phyloP scores from a whole-genome alignment of 2,888 invertebrate species.

The Cataglyphis livida region DNA sequence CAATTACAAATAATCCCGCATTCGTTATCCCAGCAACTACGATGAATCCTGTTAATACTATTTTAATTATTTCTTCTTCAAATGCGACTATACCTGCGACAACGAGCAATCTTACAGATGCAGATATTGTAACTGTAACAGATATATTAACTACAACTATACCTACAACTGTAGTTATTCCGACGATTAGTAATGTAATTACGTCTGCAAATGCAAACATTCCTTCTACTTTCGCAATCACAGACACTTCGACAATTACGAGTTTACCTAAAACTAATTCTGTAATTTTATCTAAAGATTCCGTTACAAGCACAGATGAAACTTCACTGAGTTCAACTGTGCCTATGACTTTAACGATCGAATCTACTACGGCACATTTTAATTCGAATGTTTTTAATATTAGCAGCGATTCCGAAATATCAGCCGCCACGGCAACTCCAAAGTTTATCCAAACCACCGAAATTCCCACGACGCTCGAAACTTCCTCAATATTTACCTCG shows the following conservation, averaged over 20 bases:
- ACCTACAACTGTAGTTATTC: background rate
- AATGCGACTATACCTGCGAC: background rate
- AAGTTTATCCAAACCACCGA: background rate
- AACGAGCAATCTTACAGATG: background rate
- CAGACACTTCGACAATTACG: background rate
- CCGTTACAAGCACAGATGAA: background rate
- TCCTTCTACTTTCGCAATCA: background rate
- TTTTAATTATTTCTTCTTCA: background rate
- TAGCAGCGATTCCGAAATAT: background rate
- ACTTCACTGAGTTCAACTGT: background rate
- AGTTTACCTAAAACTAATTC: background rate
- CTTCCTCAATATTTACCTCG: background rate
- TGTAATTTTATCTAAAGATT: background rate
- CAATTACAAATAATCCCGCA: background rate
- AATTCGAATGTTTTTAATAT: background rate
- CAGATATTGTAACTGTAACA: background rate
- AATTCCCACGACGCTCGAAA: constrained; percentile 5
- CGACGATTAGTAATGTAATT: background rate
- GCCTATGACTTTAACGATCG: background rate
- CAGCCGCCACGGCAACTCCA: background rate
- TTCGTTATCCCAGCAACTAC: background rate
- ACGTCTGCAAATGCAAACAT: background rate
- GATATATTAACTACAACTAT: background rate
- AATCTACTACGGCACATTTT: background rate
- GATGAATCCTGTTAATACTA: background rate